Evolutionary conservation across 1,140 invertebrate species (phyloP), one percentile per base, ranked within the genome.

Genomic region (Apis laboriosa): DNA sequence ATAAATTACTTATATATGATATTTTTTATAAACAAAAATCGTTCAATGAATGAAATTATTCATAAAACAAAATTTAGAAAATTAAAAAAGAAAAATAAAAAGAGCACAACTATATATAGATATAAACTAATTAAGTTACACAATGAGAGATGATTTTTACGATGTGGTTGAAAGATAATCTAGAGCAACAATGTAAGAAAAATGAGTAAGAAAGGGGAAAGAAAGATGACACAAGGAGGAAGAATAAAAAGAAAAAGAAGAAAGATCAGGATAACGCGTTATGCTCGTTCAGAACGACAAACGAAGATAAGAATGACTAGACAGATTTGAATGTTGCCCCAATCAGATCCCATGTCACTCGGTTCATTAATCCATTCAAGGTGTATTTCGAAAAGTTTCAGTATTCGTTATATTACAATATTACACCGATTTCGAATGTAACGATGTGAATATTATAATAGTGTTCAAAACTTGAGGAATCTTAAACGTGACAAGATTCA

Each of bases 301-400:
- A 84, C 89, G 84, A 89, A 87, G 85, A 73, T 79, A 84, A 87
- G 82, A 86, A 90, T 92, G 91, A 93, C 91, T 92, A 86, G 90
- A 86, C 91, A 78, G 88, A 92, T 93, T 92, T 80, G 78, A 84
- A 87, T 88, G 84, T 90, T 91, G 90, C 89, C 88, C 90, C 91
- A 90, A 92, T 92, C 90, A 90, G 88, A 92, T 92, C 90, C 90
- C 90, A 88, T 92, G 91, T 92, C 92, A 92, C 88, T 91, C 87
- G 92, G 88, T 92, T 92, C 92, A 92, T 92, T 92, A 92, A 92
- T 88, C 90, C 88, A 85, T 90, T 87, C 86, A 84, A 78, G 58
- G 68, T 56, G 86, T 63, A 80, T 73, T 83, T 60, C 72, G 80
- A 85, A 83, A 80, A 77, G 84, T 88, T 74, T 80, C 72, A 80